phyloP scores from a whole-genome alignment of 2,113 vertebrate genomes.

The Chlamydotis undulata region DNA sequence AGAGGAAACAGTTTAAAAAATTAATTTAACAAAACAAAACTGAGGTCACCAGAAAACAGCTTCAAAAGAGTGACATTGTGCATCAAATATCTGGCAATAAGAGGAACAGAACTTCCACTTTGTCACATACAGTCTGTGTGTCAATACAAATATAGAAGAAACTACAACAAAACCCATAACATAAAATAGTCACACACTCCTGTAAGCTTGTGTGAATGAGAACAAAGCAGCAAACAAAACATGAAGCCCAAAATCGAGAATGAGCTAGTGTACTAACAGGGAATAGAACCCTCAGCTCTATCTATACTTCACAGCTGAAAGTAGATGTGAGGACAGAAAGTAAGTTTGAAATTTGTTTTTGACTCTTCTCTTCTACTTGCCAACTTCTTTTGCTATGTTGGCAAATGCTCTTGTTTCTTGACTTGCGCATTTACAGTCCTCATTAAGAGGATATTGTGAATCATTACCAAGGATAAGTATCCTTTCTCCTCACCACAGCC shows the following conservation, averaged over 20 bases:
- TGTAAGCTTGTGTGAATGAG: neutral
- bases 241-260: neutral
- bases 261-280: neutral
- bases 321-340: neutral
- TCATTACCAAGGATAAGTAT: neutral
- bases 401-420: neutral
- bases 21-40: neutral
- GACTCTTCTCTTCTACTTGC: neutral
- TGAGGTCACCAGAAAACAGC: neutral
- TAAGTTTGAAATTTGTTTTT: neutral
- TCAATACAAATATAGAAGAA: neutral
- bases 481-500: neutral
- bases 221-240: neutral
- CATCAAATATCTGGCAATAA: neutral
- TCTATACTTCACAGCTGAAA: neutral
- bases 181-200: neutral
- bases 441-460: neutral
- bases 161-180: neutral
- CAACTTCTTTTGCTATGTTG: neutral
- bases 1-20: neutral
- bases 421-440: neutral
- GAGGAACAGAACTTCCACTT: neutral
- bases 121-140: neutral
- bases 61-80: neutral
- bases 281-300: neutral